Base-by-base conservation (phyloP, 2,113 vertebrate genomes). In the Ivindomyrus marchei region DNA sequence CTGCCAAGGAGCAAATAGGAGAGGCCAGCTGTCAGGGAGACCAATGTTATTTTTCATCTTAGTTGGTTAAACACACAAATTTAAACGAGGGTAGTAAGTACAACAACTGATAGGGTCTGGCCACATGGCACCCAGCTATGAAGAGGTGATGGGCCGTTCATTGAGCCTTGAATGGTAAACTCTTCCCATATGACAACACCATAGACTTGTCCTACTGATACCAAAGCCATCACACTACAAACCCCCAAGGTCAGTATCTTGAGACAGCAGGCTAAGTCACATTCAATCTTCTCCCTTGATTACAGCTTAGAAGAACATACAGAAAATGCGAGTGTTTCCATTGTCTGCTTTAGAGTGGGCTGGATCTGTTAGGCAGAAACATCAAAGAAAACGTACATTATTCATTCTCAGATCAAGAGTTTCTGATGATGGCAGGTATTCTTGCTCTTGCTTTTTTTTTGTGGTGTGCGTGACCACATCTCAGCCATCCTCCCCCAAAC, bases 1-100 rank as follows among this genome's bases (percentile, higher is more conserved):
- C 92, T 93, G 94, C 93, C 93, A 94, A 93, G 93, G 91, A 93
- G 92, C 92, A 92, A 93, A 95, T 94, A 93, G 90, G 91, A 93
- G 93, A 92, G 91, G 70, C 92, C 36, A 88, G 89, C 88, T 89
- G 70, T 83, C 91, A 90, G 87, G 90, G 89, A 88, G 89, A 90
- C 36, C 91, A 90, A 92, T 90, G 70, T 88, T 92, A 90, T 91
- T 90, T 90, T 91, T 85, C 87, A 6, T 91, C 91, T 87, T 62
- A 89, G 88, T 83, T 92, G 89, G 91, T 91, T 90, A 92, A 92
- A 90, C 88, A 92, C 50, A 93, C 92, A 92, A n/a, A 85, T 80
- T 1, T 21, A n/a, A 91, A 88, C 90, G 56, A 56, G 42, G 87
- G 87, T 87, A 58, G 89, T 24, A 91, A 92, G 91, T 88, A 39